Conservation (phyloP, 2,797 vertebrate species). For the Catharus ustulatus region DNA sequence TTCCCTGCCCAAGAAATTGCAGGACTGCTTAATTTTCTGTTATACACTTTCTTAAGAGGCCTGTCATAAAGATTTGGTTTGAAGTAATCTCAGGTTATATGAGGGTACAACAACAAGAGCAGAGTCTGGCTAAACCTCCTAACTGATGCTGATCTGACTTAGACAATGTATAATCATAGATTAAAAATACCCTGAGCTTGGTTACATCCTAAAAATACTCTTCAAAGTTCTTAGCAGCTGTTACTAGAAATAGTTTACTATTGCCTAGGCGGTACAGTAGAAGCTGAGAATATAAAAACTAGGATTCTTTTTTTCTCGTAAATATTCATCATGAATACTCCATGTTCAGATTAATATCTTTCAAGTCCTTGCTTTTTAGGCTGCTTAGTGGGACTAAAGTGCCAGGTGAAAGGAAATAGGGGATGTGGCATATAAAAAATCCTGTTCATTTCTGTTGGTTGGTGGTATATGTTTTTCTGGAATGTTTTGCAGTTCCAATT, state of each 20-base stretch:
- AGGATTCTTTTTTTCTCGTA: background rate
- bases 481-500: background rate
- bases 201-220: slow-evolving; percentile 62
- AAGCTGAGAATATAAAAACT: slow-evolving; percentile 11
- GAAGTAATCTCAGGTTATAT: background rate
- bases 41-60: background rate
- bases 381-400: background rate
- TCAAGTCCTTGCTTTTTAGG: background rate
- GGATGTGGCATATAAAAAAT: background rate
- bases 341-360: background rate
- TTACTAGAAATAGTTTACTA: slow-evolving; percentile 66
- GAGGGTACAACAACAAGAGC: slow-evolving; percentile 19
- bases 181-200: slow-evolving; percentile 58
- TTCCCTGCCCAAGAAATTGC: background rate
- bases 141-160: slow-evolving; percentile 46
- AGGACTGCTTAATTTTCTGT: background rate
- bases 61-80: slow-evolving; percentile 19
- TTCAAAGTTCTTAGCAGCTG: slow-evolving; percentile 65
- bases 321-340: slow-evolving; percentile 3
- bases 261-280: slow-evolving; percentile 25
- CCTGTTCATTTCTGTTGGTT: background rate
- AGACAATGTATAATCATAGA: slow-evolving; percentile 63
- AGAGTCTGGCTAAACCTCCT: slow-evolving; percentile 47
- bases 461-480: background rate
- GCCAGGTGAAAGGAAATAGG: background rate